phyloP scores from a whole-genome alignment of 2,113 vertebrate species.

The Gambusia affinis region DNA sequence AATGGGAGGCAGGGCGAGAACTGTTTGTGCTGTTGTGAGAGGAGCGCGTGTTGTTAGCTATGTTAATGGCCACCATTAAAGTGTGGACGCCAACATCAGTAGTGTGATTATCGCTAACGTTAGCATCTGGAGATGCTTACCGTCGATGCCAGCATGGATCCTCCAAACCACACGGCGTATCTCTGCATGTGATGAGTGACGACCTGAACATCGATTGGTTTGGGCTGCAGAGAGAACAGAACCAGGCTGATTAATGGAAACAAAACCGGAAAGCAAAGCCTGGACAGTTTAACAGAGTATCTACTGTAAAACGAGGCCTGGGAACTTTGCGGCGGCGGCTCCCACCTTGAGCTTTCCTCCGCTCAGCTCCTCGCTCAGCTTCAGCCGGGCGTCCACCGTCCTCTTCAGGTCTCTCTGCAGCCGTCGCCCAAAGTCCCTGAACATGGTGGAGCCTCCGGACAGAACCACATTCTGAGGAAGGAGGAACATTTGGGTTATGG shows the following conservation, averaged over 20 bases:
- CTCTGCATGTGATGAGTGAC: constrained; percentile 98
- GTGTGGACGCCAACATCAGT: too few species aligned
- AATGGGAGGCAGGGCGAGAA: too few species aligned
- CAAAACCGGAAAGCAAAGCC: too few species aligned
- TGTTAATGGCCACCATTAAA: too few species aligned
- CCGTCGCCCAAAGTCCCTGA: constrained; percentile 97
- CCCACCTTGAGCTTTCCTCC: constrained; percentile 95
- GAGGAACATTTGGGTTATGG: background rate
- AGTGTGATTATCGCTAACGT: too few species aligned
- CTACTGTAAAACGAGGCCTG: too few species aligned
- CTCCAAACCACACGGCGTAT: constrained; percentile 98
- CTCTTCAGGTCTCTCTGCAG: constrained; percentile 97
- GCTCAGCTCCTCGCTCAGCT: constrained; percentile 97
- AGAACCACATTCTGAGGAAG: constrained; percentile 69
- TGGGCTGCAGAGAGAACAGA: constrained; percentile 81
- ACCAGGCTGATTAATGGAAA: background rate
- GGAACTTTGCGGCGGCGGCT: background rate
- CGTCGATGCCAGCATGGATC: constrained; percentile 98
- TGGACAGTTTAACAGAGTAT: too few species aligned
- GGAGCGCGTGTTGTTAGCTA: too few species aligned
- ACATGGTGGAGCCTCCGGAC: constrained; percentile 96
- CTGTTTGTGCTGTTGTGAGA: too few species aligned
- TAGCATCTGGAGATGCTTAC: constrained; percentile 78
- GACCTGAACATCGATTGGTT: constrained; percentile 97
- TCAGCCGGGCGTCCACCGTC: constrained; percentile 94